Evolutionary conservation across 2,113 vertebrate genomes (phyloP), one percentile per base, ranked within the genome.

Genomic region (Saccopteryx bilineata): DNA sequence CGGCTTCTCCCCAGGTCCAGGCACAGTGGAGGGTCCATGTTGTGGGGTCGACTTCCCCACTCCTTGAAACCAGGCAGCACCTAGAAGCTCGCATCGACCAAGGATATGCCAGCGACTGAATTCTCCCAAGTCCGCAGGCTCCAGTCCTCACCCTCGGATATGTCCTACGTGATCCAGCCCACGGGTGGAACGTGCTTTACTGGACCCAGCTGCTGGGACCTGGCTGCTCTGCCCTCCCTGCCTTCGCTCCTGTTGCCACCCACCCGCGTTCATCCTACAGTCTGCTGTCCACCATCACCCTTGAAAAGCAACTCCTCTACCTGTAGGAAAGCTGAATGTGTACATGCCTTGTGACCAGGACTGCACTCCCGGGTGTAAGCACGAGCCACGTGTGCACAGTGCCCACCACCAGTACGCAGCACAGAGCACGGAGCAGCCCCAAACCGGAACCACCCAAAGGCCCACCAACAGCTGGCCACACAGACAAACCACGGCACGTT

Each of bases 1-100:
- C 2, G 2, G 28, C 26, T 31, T 12, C 58, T 94, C 52, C 56
- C 74, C 28, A 61, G 79, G 50, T 14, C 78, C 54, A 54, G 81
- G 50, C 14, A 9, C 0, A 1, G 50, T 9, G 65, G 58, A 48
- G 28, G 31, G 24, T 33, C 60, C n/a, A 15, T 0, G 9, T 0
- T 4, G 39, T 60, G 56, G 11, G 10, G 3, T 6, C 15, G 61
- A 46, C 50, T 58, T 58, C 72, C 8, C 80, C 11, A 14, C 10
- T 68, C 46, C 56, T 39, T 3, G 0, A 75, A 24, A 68, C 54
- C 60, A 74, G 60, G 28, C 5, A 6, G 50, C 50, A 46, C 28
- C 3, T 8, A 66, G 61, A 85, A 68, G n/a, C 15, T 21, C 31
- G 39, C 18, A 28, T 0, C 0, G n/a, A 46, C 68, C 61, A 50